Evolutionary conservation across 2,888 invertebrate species (phyloP).

Genomic region (Pachydiplax longipennis): DNA sequence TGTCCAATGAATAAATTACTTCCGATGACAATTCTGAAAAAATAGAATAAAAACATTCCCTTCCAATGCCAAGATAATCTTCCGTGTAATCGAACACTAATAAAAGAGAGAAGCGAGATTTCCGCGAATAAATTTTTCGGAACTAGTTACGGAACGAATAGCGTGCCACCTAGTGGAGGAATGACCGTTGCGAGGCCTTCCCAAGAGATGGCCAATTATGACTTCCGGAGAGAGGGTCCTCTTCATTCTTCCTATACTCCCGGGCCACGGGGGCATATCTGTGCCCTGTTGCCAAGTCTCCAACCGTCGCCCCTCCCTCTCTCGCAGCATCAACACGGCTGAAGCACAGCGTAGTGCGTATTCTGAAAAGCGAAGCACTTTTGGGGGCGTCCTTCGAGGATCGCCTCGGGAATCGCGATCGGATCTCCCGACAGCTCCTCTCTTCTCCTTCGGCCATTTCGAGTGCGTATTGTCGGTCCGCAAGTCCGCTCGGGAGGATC

Average conservation of each 20-base stretch:
- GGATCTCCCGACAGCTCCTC: too few species aligned
- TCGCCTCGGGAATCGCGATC: neutral
- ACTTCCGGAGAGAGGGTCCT: slow-evolving; percentile 19
- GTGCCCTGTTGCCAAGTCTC: slow-evolving; percentile 33
- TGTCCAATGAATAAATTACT: too few species aligned
- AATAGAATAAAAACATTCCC: too few species aligned
- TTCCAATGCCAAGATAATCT: too few species aligned
- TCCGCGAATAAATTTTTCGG: neutral
- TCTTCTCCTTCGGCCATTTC: too few species aligned
- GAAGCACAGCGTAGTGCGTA: neutral
- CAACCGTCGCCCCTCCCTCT: slow-evolving; percentile 14
- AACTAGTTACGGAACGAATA: neutral
- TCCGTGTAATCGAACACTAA: too few species aligned
- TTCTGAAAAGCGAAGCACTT: neutral
- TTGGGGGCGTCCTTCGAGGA: neutral
- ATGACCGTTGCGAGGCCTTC: neutral
- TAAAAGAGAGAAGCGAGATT: too few species aligned
- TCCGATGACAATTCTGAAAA: too few species aligned
- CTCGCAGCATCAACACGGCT: neutral
- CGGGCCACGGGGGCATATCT: slow-evolving; percentile 35
- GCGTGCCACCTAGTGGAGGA: neutral
- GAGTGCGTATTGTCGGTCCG: too few species aligned
- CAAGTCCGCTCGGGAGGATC: too few species aligned
- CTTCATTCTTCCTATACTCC: slow-evolving; percentile 32
- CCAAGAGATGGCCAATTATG: slow-evolving; percentile 40